phyloP scores from a whole-genome alignment of 2,113 vertebrate species.

The Colius striatus region DNA sequence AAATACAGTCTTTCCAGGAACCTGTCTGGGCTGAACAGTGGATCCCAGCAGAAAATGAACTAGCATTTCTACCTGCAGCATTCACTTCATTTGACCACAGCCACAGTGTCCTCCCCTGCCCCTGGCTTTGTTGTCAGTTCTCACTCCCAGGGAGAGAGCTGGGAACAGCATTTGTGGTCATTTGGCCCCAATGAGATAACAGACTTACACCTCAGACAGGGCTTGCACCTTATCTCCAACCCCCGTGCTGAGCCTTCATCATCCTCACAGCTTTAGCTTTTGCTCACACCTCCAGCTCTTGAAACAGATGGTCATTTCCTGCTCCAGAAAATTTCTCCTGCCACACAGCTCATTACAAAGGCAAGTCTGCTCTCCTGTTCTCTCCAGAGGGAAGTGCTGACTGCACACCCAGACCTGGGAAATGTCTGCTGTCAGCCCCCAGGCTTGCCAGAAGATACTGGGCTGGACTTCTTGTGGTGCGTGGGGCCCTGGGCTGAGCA shows the following conservation, averaged over 20 bases:
- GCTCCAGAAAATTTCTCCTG: background rate
- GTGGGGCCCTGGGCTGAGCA: background rate
- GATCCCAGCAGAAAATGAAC: background rate
- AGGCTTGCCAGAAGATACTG: background rate
- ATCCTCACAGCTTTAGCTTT: background rate
- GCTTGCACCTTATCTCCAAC: background rate
- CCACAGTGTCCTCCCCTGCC: background rate
- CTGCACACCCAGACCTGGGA: fast-evolving
- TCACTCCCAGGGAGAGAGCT: background rate
- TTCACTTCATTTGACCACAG: background rate
- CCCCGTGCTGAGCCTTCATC: background rate
- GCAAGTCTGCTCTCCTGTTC: background rate
- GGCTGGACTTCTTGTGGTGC: background rate
- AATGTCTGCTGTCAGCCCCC: background rate
- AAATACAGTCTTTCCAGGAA: background rate
- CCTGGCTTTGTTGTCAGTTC: background rate
- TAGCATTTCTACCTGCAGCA: background rate
- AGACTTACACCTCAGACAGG: background rate
- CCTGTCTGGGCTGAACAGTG: background rate
- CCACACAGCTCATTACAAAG: background rate
- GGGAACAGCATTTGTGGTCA: background rate
- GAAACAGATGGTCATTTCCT: background rate
- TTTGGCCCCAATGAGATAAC: background rate
- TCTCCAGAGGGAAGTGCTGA: background rate
- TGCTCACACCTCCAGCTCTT: background rate